Base-by-base conservation (phyloP, 1,140 invertebrate species). In the Anoplolepis gracilipes region DNA sequence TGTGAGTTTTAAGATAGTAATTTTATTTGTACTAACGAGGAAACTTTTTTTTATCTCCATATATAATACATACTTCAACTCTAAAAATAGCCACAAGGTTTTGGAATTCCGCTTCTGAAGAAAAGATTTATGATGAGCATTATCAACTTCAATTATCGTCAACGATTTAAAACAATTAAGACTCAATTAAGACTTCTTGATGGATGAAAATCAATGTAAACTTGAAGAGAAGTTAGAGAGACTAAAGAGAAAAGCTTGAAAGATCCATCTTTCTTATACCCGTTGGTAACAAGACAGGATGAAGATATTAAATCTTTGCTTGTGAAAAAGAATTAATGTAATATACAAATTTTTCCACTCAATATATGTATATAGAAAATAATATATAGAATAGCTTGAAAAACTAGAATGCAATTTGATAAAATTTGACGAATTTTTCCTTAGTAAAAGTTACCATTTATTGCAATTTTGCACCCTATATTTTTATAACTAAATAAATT, bases 1-100 rank as follows among this genome's bases (percentile, higher is more conserved):
- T 46, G 42, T 25, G n/a, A 53, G 42, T 30, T 79, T 79, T 69
- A 69, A 36, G 42, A 67, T 30, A n/a, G 30, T 53, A 55, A 55
- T 69, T 69, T 67, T 28, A 5, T 30, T 53, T 59, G 2, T 16
- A 22, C 61, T 25, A 36, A 53, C 53, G 10, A 59, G 33, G 6
- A 49, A 70, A 33, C 49, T 69, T 33, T 36, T 36, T 36, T 36
- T 36, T 36, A 36, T 36, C 3, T 4, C 3, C 33, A 36, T 36
- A 36, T 6, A 36, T 6, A n/a, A 36, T 36, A 36, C 33, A 36
- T 36, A 11, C 28, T 70, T 30, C 46, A 8, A 8, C 1, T 67
- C 5, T 28, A 7, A 79, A 22, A 67, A 30, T 11, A 7, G n/a
- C 5, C 61, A 11, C n/a, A n/a, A 30, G 30, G 13, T 11, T 30